Base-by-base conservation (phyloP, 2,797 vertebrate species). In the Melanotaenia parkinsoni region DNA sequence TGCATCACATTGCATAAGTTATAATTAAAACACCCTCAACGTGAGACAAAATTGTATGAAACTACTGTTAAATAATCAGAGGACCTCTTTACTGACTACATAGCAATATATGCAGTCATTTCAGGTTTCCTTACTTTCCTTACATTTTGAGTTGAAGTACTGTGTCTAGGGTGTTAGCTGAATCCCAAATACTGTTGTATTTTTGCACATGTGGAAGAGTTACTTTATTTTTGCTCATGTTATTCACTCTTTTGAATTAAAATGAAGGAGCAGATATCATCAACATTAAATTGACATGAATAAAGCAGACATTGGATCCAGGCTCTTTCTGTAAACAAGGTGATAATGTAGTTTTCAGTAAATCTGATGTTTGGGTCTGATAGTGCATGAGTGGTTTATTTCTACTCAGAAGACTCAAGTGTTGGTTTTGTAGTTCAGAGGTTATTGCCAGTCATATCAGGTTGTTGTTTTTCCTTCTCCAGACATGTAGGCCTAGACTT, bases 191-290 rank as follows among this genome's bases (percentile, higher is more conserved):
- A 63, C 30, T 69, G 12, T 53, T 80, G 51, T 81, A 79, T 28
- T 62, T 88, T 88, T 90, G 85, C 81, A 88, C 79, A 85, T 79
- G 43, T 76, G 24, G 51, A 77, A 76, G 40, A 43, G 74, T 87
- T 75, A 84, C 72, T 79, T 85, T 83, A 63, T 77, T 67, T 76
- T 37, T 60, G 70, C 68, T 70, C 62, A 22, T 47, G 50, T 40
- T 62, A 30, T 38, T 26, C 38, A 58, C 53, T 59, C 24, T 62
- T 12, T 65, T 30, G 58, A 40, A 62, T 40, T 26, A 3, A 35
- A 63, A 54, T 0, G 3, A 45, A 58, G 63, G 59, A 61, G 58
- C 33, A 22, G 32, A 51, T 37, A 61, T 45, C 59, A 60, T 24
- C 10, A 59, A 33, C 50, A 54, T 9, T 24, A 67, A 24, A 61